Conservation (phyloP, 2,113 vertebrate genomes). For the Lophotis ruficrista region DNA sequence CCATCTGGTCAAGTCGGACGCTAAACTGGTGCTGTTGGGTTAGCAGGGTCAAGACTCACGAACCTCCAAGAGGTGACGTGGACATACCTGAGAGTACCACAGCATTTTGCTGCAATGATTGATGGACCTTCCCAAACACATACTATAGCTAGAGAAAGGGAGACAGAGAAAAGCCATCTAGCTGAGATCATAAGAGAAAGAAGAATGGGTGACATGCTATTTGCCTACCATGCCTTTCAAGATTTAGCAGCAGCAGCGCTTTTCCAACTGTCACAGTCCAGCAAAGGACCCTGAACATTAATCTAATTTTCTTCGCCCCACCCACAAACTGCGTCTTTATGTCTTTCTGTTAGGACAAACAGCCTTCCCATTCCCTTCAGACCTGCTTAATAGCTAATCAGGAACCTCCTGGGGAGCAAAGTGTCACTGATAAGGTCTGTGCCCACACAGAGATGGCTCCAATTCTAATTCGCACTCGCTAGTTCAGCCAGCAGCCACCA, state of each 20-base stretch:
- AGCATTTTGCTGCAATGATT: not conserved
- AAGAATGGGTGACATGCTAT: not conserved
- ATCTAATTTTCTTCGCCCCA: not conserved
- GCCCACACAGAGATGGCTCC: not conserved
- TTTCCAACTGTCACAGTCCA: not conserved
- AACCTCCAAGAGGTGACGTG: not conserved
- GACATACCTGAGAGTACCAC: not conserved
- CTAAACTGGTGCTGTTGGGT: not conserved
- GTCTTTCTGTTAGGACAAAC: not conserved
- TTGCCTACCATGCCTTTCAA: not conserved
- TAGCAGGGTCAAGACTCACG: not conserved
- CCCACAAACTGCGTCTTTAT: not conserved
- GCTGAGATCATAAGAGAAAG: not conserved
- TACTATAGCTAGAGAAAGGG: not conserved
- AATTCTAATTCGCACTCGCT: accelerated
- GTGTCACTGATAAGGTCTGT: not conserved
- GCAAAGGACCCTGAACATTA: not conserved
- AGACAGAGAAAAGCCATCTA: not conserved
- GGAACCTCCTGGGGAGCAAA: not conserved
- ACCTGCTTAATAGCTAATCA: not conserved
- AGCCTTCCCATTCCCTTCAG: not conserved
- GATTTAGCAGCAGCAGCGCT: not conserved
- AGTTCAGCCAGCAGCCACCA: not conserved
- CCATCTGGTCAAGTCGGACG: not conserved
- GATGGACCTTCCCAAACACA: not conserved